Evolutionary conservation across 2,797 vertebrate genomes (phyloP).

Genomic region (Melanotaenia boesemani): DNA sequence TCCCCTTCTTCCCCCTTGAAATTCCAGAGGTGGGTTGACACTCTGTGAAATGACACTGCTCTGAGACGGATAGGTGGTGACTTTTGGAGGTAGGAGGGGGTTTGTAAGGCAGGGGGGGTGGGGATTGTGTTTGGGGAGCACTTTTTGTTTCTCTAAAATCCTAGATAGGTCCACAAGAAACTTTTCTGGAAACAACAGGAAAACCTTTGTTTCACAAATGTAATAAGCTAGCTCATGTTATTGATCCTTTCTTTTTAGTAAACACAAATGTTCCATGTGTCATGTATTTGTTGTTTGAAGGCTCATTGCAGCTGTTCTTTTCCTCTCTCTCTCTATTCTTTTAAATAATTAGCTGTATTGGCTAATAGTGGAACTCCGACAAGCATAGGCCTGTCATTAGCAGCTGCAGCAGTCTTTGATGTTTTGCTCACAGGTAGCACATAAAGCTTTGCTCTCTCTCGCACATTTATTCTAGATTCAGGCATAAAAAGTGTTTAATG

Average conservation of each 20-base stretch:
- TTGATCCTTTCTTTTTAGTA: conserved; percentile 6
- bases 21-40: conserved; percentile 81
- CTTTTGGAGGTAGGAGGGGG: conserved; percentile 71
- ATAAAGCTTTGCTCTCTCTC: conserved; percentile 48
- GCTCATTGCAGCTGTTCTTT: neutral
- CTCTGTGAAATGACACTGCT: conserved; percentile 75
- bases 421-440: conserved; percentile 64
- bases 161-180: conserved; percentile 57
- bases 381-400: conserved; percentile 72
- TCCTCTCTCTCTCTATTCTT: neutral
- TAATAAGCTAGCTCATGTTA: neutral
- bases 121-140: conserved; percentile 70
- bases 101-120: conserved; percentile 65
- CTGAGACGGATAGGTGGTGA: conserved; percentile 72
- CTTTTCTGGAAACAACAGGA: conserved; percentile 38
- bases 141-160: conserved; percentile 67
- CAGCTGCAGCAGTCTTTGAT: conserved; percentile 73
- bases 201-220: conserved; percentile 11
- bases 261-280: conserved; percentile 7
- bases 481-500: conserved; percentile 71
- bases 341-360: conserved; percentile 58
- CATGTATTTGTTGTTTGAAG: conserved; percentile 3
- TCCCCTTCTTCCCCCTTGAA: conserved; percentile 68
- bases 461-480: conserved; percentile 59
- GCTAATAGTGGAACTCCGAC: conserved; percentile 61